A percentile compares a stretch with the other conserved stretches of the same genome.
phyloP scores from a whole-genome alignment of 2,797 vertebrate species.

The Pseudotriccus pelzelni region DNA sequence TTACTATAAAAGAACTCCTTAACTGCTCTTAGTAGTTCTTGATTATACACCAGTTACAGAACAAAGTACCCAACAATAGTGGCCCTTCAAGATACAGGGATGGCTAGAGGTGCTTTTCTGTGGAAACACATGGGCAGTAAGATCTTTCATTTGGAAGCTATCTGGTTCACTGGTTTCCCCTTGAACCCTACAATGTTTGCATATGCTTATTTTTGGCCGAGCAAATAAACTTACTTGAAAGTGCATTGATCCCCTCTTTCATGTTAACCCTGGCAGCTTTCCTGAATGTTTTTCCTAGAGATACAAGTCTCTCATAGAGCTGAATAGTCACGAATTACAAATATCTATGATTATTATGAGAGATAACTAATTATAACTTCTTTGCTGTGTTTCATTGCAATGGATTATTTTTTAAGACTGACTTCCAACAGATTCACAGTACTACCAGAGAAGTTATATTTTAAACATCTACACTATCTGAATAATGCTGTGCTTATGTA shows the following conservation, averaged over 20 bases:
- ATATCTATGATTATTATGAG: neutral
- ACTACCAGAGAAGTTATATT: neutral
- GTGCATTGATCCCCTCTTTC: neutral
- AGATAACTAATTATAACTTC: neutral
- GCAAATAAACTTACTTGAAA: conserved; percentile 18
- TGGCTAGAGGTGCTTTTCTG: neutral
- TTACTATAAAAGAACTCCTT: neutral
- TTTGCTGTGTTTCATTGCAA: neutral
- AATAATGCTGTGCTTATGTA: neutral
- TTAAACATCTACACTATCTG: neutral
- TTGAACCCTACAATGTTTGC: neutral
- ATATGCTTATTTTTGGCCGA: conserved; percentile 30
- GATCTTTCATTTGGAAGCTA: neutral
- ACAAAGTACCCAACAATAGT: neutral
- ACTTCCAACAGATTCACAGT: neutral
- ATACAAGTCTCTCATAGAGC: neutral
- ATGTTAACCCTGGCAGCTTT: neutral
- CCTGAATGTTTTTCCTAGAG: neutral
- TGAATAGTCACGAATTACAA: neutral
- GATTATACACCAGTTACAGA: neutral
- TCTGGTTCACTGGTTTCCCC: neutral
- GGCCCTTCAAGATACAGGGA: neutral
- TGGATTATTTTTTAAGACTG: neutral
- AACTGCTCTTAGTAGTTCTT: neutral
- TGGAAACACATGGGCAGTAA: neutral